Base-by-base conservation (phyloP, 2,113 vertebrate species). In the Myanophis thanlyinensis region DNA sequence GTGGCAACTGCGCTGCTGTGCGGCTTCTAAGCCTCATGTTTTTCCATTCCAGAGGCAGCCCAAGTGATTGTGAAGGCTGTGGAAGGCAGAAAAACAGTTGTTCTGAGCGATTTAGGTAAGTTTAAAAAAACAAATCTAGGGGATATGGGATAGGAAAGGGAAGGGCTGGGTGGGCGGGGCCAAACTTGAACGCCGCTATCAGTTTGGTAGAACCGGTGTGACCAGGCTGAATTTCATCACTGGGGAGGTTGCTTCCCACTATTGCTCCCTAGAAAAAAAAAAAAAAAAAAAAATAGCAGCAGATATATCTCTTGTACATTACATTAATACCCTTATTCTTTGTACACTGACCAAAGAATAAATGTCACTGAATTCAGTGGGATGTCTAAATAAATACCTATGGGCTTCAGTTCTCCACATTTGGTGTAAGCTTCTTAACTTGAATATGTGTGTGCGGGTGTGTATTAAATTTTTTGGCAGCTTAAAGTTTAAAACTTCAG, bases 401-500 rank as follows among this genome's bases (percentile, higher is more conserved):
- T 35, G 27, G n/a, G 20, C 25, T 27, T 73, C 40, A 87, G 27
- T n/a, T 67, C 22, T 40, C 59, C 35, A 13, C 5, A 86, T 44
- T 87, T 96, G 95, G 93, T 92, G 88, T 88, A 89, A 93, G 97
- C 97, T 97, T 97, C 98, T 97, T 97, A 97, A 97, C 97, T 97
- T 97, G 97, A 97, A 97, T 98, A 97, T 40, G 73, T 80, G 15
- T 80, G 35, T 40, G 73, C 13, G 73, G 73, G 73, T 80, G 73
- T 53, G 49, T 92, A 97, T 97, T 97, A 98, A 97, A 97, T 96
- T 90, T 97, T 97, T 95, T 98, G 98, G 98, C 98, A 98, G 97
- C 97, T 98, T 97, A 98, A 98, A 98, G 97, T 97, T 97, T 97
- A 97, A 98, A 97, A 97, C 97, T 97, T 97, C 96, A 97, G 97